A percentile compares a stretch with the other conserved stretches of the same genome.
Conservation (phyloP, 2,113 vertebrate species). For the Chloebia gouldiae region DNA sequence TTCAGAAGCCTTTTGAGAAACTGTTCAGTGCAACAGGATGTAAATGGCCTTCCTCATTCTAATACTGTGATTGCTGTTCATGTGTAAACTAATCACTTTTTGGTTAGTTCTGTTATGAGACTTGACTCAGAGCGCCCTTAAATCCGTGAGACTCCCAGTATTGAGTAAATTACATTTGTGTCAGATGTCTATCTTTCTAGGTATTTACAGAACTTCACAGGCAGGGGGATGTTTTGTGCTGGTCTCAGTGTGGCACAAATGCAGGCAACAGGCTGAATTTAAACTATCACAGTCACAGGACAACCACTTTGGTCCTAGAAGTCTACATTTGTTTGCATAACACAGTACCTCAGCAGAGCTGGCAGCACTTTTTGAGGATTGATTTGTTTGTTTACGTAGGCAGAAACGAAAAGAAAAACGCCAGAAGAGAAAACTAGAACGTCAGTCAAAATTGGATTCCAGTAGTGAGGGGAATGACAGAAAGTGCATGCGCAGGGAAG, state of each 20-base stretch:
- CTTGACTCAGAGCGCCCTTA: neutral
- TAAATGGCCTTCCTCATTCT: neutral
- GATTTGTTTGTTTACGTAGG: slow-evolving; percentile 64
- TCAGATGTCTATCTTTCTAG: neutral
- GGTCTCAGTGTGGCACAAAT: neutral
- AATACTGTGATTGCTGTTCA: neutral
- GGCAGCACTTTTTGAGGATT: neutral
- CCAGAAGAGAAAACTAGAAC: slow-evolving; percentile 86
- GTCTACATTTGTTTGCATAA: neutral
- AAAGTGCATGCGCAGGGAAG: slow-evolving; percentile 80
- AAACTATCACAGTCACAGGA: neutral
- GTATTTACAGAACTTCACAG: neutral
- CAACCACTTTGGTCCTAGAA: neutral
- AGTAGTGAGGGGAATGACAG: slow-evolving; percentile 58
- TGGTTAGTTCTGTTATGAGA: neutral
- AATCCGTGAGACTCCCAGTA: neutral
- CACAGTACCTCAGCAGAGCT: neutral
- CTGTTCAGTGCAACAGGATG: neutral
- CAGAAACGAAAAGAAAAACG: slow-evolving; percentile 92
- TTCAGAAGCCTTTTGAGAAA: neutral
- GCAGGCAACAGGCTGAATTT: neutral
- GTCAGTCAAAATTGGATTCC: slow-evolving; percentile 72
- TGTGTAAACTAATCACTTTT: neutral
- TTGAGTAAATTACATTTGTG: neutral
- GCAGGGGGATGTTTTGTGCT: neutral